Evolutionary conservation across 2,888 invertebrate genomes (phyloP), one percentile per base, ranked within the genome.

Genomic region (Eupsilia transversa): DNA sequence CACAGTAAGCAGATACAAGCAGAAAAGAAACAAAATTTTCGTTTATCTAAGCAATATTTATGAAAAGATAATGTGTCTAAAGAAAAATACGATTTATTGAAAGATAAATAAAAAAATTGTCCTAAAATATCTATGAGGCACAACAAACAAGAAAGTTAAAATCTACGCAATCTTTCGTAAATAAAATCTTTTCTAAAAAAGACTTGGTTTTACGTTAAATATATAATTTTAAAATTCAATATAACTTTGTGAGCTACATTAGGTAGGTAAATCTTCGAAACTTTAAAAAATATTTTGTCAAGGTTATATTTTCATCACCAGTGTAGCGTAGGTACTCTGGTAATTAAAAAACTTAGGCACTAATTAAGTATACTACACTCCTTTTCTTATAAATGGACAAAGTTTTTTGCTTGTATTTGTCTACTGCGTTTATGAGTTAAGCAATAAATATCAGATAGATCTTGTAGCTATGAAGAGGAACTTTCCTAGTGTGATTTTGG

Each of bases 381-480:
- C 2, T 6, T 6, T 23, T 43, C 2, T 73, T 74, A 23, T 12
- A 9, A 46, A 43, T 56, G 0, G 6, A 20, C 0, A 17, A 20
- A 30, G 1, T 33, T 56, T 66, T 57, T 46, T 63, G 74, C 72
- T 71, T 81, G 73, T 65, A 67, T 61, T 56, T 79, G 59, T 72
- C 56, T 64, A 71, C 66, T 65, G 64, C 69, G 68, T 54, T 60
- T 33, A 59, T 60, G 71, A 57, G 27, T 64, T 74, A 83, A 74
- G 52, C 20, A 75, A 86, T 84, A 80, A 74, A 80, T 86, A 84
- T 80, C 69, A 71, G 66, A 72, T 86, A 86, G 68, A 68, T 73
- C 61, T 79, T 70, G 74, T 77, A 83, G 74, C 74, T 83, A 66
- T 72, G 82, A 79, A 84, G 82, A 87, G 87, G 87, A 87, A 87